Conservation (phyloP, 1,140 invertebrate species). For the Pygmarrhopalites habei region DNA sequence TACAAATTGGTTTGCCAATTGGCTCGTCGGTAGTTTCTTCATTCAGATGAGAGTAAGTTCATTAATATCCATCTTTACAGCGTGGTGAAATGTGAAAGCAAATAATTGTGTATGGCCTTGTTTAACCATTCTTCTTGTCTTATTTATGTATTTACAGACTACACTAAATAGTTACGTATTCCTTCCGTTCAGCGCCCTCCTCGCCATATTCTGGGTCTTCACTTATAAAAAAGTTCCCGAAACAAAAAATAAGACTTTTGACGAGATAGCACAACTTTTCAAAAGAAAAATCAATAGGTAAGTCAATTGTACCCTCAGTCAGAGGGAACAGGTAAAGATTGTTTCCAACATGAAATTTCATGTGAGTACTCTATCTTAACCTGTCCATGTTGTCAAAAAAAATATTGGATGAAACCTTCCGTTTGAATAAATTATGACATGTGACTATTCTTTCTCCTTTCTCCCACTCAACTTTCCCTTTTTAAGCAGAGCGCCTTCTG, state of each 20-base stretch:
- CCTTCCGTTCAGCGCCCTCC: slow-evolving; percentile 90
- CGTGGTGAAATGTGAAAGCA: no score
- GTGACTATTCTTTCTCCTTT: background rate
- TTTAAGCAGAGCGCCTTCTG: slow-evolving; percentile 28
- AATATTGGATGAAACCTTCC: no score
- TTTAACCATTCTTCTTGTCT: no score
- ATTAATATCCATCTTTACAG: no score
- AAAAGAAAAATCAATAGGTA: slow-evolving; percentile 43
- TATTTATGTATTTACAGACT: slow-evolving; percentile 56
- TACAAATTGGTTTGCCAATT: slow-evolving; percentile 98
- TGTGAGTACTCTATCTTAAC: no score
- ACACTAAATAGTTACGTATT: slow-evolving; percentile 90
- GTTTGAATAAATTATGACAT: no score
- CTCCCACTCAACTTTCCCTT: background rate
- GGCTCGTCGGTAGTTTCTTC: slow-evolving; percentile 91
- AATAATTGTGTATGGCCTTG: no score
- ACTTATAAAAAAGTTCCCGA: slow-evolving; percentile 97
- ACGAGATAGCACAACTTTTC: slow-evolving; percentile 90
- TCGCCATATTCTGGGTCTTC: slow-evolving; percentile 94
- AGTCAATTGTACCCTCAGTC: no score
- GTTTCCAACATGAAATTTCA: no score
- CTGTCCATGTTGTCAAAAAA: no score
- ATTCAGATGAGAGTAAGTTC: slow-evolving; percentile 74
- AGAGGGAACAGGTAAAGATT: no score
- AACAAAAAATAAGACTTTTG: slow-evolving; percentile 97